Conservation (phyloP, 2,888 invertebrate genomes). For the Arctia plantaginis region DNA sequence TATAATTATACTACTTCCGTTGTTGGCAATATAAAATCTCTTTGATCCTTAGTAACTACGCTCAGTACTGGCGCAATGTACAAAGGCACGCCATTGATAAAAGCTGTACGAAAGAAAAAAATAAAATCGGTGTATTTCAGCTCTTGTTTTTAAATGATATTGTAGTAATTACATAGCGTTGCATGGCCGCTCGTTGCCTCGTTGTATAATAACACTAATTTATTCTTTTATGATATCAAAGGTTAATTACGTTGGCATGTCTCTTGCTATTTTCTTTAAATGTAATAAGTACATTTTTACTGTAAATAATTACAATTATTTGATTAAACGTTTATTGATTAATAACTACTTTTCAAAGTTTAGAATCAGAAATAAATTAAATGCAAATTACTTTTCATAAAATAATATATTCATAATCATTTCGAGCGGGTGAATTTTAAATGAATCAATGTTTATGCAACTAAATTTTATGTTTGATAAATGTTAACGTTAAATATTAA, state of each 20-base stretch:
- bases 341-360: background rate
- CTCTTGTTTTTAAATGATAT: background rate
- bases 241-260: slow-evolving; percentile 16
- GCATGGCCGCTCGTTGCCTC: slow-evolving; percentile 6
- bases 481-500: background rate
- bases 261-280: background rate
- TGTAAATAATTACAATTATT: background rate
- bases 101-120: slow-evolving; percentile 13
- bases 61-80: slow-evolving; percentile 20
- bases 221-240: slow-evolving; percentile 22
- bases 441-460: background rate
- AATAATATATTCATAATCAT: slow-evolving; percentile 4
- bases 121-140: slow-evolving; percentile 17
- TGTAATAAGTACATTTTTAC: background rate
- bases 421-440: background rate
- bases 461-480: background rate
- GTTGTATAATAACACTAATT: slow-evolving; percentile 4
- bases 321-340: background rate
- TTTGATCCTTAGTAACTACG: slow-evolving; percentile 26
- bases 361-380: background rate
- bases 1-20: slow-evolving; percentile 7
- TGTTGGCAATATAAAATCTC: slow-evolving; percentile 19
- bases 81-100: slow-evolving; percentile 12
- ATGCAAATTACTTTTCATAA: background rate
- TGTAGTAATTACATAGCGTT: slow-evolving; percentile 21